Percentiles rank a stretch among this genome's conserved stretches.
Conservation (phyloP, 2,113 vertebrate genomes). For the Cebidichthys violaceus region DNA sequence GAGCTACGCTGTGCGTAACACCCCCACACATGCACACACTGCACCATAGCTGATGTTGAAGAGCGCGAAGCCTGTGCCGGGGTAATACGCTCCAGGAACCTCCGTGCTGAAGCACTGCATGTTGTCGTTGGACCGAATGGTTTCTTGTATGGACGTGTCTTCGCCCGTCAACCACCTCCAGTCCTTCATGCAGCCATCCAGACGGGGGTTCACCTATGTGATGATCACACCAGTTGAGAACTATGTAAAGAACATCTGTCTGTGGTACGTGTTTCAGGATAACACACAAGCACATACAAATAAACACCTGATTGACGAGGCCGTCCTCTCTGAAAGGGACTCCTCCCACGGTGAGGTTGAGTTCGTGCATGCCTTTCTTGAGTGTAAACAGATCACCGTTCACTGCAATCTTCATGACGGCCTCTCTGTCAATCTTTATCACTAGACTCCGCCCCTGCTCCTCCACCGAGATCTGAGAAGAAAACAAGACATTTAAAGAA, state of each 20-base stretch:
- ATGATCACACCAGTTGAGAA: background rate
- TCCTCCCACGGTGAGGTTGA: conserved; percentile 96
- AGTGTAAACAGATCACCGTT: conserved; percentile 91
- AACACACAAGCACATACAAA: conserved; percentile 27
- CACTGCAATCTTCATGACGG: conserved; percentile 97
- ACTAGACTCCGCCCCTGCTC: conserved; percentile 92
- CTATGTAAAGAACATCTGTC: background rate
- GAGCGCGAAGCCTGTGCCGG: conserved; percentile 89
- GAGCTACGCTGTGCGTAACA: background rate
- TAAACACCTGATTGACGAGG: conserved; percentile 87
- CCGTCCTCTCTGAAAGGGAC: conserved; percentile 90
- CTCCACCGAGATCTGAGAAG: conserved; percentile 92
- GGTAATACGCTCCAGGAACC: conserved; percentile 90
- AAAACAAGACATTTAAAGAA: background rate
- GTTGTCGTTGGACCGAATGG: conserved; percentile 87
- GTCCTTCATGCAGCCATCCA: conserved; percentile 94
- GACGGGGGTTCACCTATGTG: conserved; percentile 91
- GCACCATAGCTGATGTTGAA: conserved; percentile 90
- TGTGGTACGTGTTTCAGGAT: background rate
- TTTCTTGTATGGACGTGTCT: conserved; percentile 91
- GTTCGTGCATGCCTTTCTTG: conserved; percentile 90
- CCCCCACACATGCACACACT: conserved; percentile 45
- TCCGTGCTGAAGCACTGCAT: conserved; percentile 93
- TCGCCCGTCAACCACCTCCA: conserved; percentile 96
- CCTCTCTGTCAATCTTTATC: conserved; percentile 95